These are phyloP conservation scores for Gonatopus flavifemur DNA, from an alignment of 1,140 invertebrate genomes.

Conservation along the genomic window DNA sequence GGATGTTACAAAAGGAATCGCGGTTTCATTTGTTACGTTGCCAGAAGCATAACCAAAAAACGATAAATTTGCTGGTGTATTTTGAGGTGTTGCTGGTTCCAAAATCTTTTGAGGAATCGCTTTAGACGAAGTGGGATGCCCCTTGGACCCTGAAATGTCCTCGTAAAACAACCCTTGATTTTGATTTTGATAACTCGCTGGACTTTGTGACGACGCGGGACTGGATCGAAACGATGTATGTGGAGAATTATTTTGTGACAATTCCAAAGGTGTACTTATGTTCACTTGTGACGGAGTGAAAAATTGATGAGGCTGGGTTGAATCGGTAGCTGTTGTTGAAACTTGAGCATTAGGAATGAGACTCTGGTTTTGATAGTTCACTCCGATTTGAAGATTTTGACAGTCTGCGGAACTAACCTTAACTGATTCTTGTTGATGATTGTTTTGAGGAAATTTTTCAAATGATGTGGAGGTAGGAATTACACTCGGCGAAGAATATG, in stretches of 20 bases:
- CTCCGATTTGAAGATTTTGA: no score
- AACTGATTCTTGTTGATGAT: background rate
- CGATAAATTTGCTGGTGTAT: slow-evolving; percentile 44
- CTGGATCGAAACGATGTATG: slow-evolving; percentile 38
- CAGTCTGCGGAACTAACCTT: no score
- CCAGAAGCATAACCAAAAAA: slow-evolving; percentile 30
- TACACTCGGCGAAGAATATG: slow-evolving; percentile 7
- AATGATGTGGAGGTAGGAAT: background rate
- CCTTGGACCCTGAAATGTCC: background rate
- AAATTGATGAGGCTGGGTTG: no score
- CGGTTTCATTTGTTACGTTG: background rate
- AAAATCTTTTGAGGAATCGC: slow-evolving; percentile 32
- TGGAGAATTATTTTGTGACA: slow-evolving; percentile 23
- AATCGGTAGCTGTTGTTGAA: no score
- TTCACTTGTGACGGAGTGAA: slow-evolving; percentile 12
- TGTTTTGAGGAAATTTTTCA: no score
- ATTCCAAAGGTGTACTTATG: slow-evolving; percentile 20
- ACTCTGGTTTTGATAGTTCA: no score
- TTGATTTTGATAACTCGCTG: slow-evolving; percentile 7
- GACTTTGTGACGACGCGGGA: slow-evolving; percentile 17
- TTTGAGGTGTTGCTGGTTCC: slow-evolving; percentile 48
- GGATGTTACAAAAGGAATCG: background rate
- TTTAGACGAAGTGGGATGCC: slow-evolving; percentile 26
- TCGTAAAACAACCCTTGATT: slow-evolving; percentile 5
- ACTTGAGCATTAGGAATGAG: no score